A percentile compares a stretch with the other conserved stretches of the same genome.
phyloP scores from a whole-genome alignment of 1,140 invertebrate species.

The Atopsyche davidsoni region DNA sequence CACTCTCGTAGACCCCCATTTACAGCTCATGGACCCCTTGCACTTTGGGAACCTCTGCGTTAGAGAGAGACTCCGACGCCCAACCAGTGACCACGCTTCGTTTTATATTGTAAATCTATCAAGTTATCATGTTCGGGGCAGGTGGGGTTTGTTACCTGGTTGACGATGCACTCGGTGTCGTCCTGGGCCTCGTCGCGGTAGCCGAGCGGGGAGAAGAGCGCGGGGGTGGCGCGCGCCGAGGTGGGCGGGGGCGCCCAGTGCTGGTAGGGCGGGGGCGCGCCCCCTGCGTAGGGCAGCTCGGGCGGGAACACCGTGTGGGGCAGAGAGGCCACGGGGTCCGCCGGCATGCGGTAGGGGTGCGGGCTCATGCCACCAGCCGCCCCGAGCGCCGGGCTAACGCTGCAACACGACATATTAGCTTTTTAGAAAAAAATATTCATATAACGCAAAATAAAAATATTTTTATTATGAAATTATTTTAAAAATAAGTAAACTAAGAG shows the following conservation, averaged over 20 bases:
- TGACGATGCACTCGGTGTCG: conserved; percentile 39
- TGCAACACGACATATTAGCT: background rate
- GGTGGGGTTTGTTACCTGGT: conserved; percentile 43
- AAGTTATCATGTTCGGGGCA: no score
- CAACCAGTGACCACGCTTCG: no score
- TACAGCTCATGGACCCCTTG: no score
- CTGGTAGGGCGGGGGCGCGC: background rate
- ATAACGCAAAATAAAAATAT: no score
- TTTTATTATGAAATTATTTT: no score
- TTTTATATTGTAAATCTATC: no score
- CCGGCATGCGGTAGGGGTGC: conserved; percentile 13
- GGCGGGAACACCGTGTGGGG: conserved; percentile 42
- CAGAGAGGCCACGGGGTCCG: conserved; percentile 36
- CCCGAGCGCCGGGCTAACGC: background rate
- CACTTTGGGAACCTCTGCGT: no score
- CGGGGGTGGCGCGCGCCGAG: conserved; percentile 15
- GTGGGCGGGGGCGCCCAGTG: background rate
- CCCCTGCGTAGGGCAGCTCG: conserved; percentile 7
- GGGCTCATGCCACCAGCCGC: conserved; percentile 7
- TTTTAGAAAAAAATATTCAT: no score
- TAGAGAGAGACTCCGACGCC: no score
- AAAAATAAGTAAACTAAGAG: no score
- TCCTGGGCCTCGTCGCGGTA: conserved; percentile 36
- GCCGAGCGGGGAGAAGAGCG: conserved; percentile 19
- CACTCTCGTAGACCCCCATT: no score